These are phyloP conservation scores for Rhodinocichla rosea DNA, from an alignment of 2,113 vertebrate genomes.

Conservation along the genomic window DNA sequence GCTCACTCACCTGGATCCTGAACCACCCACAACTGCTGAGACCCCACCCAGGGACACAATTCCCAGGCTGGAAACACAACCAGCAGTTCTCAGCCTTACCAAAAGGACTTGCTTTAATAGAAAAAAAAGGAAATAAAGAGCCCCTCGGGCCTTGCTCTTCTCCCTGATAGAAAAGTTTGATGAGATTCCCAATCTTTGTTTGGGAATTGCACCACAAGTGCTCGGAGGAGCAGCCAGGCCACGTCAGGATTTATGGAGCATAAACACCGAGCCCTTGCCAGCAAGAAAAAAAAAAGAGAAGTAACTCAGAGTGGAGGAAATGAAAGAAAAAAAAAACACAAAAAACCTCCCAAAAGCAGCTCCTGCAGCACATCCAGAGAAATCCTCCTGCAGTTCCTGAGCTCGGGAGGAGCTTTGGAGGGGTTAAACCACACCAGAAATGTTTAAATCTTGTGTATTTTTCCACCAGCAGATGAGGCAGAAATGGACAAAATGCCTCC, in stretches of 20 bases:
- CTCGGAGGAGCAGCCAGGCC: not conserved
- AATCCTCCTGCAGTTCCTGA: not conserved
- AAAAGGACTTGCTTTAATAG: not conserved
- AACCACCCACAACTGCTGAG: not conserved
- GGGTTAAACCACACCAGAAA: not conserved
- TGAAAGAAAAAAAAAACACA: not conserved
- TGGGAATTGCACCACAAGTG: not conserved
- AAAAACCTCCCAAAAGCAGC: not conserved
- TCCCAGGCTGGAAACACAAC: not conserved
- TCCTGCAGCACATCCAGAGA: not conserved
- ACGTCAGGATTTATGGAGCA: not conserved
- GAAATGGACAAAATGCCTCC: conserved; percentile 34
- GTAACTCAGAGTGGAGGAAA: not conserved
- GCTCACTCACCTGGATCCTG: not conserved
- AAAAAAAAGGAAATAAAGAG: not conserved
- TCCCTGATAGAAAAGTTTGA: accelerated
- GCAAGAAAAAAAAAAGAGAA: not conserved
- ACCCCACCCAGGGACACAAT: accelerated
- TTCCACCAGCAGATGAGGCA: not conserved
- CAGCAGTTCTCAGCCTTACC: not conserved
- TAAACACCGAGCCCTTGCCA: not conserved
- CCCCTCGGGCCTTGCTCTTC: too few species aligned
- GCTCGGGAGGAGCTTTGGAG: not conserved
- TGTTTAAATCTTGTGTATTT: accelerated
- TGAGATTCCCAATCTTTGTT: not conserved